phyloP scores from a whole-genome alignment of 2,797 vertebrate genomes.

The Hybognathus amarus region DNA sequence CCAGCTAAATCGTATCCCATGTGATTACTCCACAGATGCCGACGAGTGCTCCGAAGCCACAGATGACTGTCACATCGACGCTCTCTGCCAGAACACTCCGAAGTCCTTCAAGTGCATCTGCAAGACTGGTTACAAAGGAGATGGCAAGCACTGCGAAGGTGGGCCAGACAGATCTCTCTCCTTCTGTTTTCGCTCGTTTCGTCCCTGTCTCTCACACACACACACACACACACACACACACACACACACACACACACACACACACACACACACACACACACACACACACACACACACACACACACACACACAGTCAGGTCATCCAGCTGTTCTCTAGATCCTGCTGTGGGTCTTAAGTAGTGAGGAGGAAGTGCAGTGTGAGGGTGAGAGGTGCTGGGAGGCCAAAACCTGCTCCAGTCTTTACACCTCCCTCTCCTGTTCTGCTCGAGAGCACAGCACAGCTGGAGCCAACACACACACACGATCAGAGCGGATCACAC shows the following conservation, averaged over 20 bases:
- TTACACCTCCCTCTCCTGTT: conserved; percentile 72
- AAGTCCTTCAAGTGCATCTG: conserved; percentile 97
- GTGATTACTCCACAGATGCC: conserved; percentile 74
- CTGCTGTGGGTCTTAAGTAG: conserved; percentile 70
- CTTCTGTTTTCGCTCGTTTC: neutral
- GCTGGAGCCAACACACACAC: conserved; percentile 62
- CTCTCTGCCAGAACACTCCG: conserved; percentile 94
- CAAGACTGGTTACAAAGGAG: conserved; percentile 94
- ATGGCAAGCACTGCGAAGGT: conserved; percentile 94
- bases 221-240: neutral
- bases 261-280: neutral
- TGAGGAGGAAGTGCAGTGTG: conserved; percentile 69
- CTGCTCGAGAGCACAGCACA: conserved; percentile 70
- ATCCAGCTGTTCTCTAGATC: conserved; percentile 66
- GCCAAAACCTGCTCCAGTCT: conserved; percentile 65
- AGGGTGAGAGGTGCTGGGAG: conserved; percentile 68
- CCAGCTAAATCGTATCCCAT: neutral
- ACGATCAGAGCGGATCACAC: conserved; percentile 18
- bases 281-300: neutral
- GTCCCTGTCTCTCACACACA: conserved; percentile 1
- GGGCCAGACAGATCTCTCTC: conserved; percentile 60
- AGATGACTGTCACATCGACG: conserved; percentile 96
- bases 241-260: neutral
- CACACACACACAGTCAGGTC: conserved; percentile 21
- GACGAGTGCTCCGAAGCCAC: conserved; percentile 92